Base-by-base conservation (phyloP, 2,888 invertebrate species). In the Carpatolechia fugitivella region DNA sequence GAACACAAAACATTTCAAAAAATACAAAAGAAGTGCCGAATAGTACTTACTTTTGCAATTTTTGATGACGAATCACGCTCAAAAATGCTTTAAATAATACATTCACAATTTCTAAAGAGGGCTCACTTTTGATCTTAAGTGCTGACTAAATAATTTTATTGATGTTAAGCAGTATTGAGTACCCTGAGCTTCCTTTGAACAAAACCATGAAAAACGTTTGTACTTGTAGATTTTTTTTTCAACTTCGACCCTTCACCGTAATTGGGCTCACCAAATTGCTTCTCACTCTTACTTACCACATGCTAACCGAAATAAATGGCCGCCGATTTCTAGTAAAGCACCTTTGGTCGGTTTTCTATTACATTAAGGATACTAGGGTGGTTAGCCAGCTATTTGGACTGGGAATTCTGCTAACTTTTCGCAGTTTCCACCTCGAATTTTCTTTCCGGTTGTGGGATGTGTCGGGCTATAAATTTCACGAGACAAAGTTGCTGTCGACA, bases 221-320 rank as follows among this genome's bases (percentile, higher is more conserved):
- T 24, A 48, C 1, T 30, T n/a, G 33, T 44, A 44, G 13, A 8
- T 6, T 14, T 1, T 14, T 41, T 41, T 20, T 44, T 31, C 31
- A 13, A 14, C 11, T 8, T 36, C 49, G 30, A 40, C 53, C 44
- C 33, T 41, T 52, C 40, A 1, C 36, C 55, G 66, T 78, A 77
- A 80, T 78, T 74, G 76, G 69, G 72, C 69, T 72, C 78, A 71
- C 69, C 74, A 75, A 79, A 80, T 80, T 78, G 77, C 74, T 75
- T 77, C 46, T 72, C 76, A 74, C 74, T 73, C 70, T 73, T 69
- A 69, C 74, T 80, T 77, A 76, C 76, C 72, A 69, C 73, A 75
- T 71, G 69, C 66, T 63, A 64, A 60, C 68, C 69, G 68, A 80
- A 79, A 82, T 80, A 76, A 76, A 82, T 80, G 78, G 77, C 76